Evolutionary conservation across 2,797 vertebrate genomes (phyloP), one percentile per base, ranked within the genome.

Genomic region (Thunnus albacares): DNA sequence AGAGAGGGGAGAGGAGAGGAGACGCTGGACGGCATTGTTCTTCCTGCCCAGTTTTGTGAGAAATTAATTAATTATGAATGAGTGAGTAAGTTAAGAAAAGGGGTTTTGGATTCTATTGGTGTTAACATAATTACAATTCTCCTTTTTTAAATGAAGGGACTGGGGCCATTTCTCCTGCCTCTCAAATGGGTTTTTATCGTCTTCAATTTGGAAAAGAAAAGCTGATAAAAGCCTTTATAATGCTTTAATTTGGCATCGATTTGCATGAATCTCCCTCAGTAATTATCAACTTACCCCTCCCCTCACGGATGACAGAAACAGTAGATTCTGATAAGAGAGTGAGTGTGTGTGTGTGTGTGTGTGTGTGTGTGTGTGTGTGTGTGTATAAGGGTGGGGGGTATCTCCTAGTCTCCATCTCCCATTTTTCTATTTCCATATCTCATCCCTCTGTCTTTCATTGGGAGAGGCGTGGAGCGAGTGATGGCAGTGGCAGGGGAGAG

Each of bases 11-110:
- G 68, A 75, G 73, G 71, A 85, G 69, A 87, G 86, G 71, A 87
- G 86, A 83, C 70, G 75, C 82, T 69, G 88, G 82, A 81, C 71
- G 53, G 73, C 85, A 93, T 95, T 95, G 94, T 96, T 95, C 94
- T 93, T 90, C 82, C 82, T 90, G 87, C 82, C 83, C 89, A 89
- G 84, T 90, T 93, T 91, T 91, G 84, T 92, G 84, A 91, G 92
- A 94, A 94, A 96, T 95, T 95, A 96, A 96, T 96, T 95, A 96
- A 96, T 96, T 95, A 95, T 95, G 95, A 96, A 95, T 95, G 93
- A 95, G 93, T 89, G 91, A 94, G 93, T 89, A 93, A 91, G 92
- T 93, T 92, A 93, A 93, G 89, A 92, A 95, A 95, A 87, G 81
- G 90, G 86, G 75, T 90, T 91, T 87, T 81, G 82, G 89, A 89